phyloP scores from a whole-genome alignment of 2,888 invertebrate genomes.

The Tetanocera ferruginea region DNA sequence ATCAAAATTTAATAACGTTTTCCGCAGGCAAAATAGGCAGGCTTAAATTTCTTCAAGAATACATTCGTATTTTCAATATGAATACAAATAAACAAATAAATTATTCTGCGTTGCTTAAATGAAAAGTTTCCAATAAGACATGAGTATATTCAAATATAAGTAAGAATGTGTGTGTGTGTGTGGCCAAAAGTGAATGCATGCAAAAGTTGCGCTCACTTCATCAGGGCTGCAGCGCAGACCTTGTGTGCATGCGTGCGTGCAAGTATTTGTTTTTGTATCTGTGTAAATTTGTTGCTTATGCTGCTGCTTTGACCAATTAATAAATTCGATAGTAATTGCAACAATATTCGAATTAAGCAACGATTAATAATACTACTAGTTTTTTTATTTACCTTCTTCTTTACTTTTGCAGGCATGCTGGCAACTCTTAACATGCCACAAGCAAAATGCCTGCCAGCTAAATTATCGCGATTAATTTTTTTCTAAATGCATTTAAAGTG shows the following conservation, averaged over 20 bases:
- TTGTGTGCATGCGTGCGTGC: conserved; percentile 10
- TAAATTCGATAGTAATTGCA: conserved; percentile 34
- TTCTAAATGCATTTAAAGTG: not conserved
- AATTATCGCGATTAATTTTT: conserved; percentile 37
- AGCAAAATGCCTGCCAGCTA: conserved; percentile 16
- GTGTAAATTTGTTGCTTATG: not conserved
- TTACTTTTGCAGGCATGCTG: not conserved
- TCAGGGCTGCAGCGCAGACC: conserved; percentile 23
- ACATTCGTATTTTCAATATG: no score
- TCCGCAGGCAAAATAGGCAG: no score
- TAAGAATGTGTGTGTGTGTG: no score
- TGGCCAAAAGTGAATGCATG: conserved; percentile 14
- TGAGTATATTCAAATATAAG: no score
- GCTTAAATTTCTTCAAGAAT: no score
- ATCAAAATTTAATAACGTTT: no score
- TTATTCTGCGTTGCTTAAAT: no score
- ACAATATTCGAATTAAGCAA: conserved; percentile 31
- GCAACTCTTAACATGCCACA: not conserved
- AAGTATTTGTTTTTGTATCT: conserved; percentile 28
- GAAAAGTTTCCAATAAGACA: no score
- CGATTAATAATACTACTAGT: conserved; percentile 20
- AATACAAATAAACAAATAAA: no score
- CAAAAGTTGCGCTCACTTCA: not conserved
- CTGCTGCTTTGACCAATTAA: conserved; percentile 21
- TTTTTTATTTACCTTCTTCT: not conserved